These are phyloP conservation scores for Mesembrinibis cayennensis DNA, from an alignment of 2,113 vertebrate genomes.

Conservation along the genomic window DNA sequence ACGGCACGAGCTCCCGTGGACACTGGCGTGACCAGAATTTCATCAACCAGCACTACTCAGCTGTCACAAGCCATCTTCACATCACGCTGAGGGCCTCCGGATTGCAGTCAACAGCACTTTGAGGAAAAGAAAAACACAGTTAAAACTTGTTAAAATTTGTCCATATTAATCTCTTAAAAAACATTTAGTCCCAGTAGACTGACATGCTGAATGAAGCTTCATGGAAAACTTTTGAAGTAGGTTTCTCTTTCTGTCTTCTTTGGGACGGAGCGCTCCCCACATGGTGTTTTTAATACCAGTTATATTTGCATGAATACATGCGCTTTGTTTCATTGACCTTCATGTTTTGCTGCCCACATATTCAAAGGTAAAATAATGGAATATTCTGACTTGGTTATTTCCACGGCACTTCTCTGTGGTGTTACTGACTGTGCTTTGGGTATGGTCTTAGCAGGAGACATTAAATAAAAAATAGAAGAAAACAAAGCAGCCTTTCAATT, in stretches of 20 bases:
- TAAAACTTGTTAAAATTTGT: neutral
- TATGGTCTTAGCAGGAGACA: neutral
- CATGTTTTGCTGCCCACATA: neutral
- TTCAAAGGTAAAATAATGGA: neutral
- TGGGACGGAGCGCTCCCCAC: fast-evolving
- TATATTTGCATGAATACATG: neutral
- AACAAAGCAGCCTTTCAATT: neutral
- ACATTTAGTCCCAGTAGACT: neutral
- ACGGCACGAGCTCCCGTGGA: neutral
- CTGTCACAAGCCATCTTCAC: neutral
- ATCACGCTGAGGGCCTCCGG: fast-evolving
- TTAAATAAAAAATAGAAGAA: neutral
- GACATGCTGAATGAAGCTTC: neutral
- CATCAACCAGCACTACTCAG: fast-evolving
- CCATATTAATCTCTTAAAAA: neutral
- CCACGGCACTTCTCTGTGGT: neutral
- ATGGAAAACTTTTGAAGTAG: neutral
- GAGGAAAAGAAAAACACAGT: neutral
- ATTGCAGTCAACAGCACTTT: neutral
- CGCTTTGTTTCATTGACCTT: neutral
- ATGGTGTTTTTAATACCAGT: neutral
- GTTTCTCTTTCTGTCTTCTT: neutral
- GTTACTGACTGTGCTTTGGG: neutral
- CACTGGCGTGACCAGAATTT: neutral
- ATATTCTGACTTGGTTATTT: neutral